A percentile compares a stretch with the other conserved stretches of the same genome.
These are phyloP conservation scores for Chionomys nivalis DNA, from an alignment of 2,113 vertebrate genomes.

Conservation along the genomic window DNA sequence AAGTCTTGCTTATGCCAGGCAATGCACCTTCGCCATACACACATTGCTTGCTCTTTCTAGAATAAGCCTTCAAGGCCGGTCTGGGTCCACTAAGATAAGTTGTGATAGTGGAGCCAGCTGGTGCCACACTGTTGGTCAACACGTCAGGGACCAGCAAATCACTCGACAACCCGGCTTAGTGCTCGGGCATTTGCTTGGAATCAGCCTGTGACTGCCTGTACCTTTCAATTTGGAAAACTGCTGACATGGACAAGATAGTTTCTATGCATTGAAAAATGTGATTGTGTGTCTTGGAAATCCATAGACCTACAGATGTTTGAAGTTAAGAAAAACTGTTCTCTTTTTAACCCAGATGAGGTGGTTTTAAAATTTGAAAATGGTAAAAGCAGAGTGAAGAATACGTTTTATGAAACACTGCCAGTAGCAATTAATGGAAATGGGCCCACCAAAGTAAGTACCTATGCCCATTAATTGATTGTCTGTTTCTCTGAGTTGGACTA, in stretches of 20 bases:
- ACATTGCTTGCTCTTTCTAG: not conserved
- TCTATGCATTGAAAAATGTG: not conserved
- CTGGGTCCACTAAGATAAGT: not conserved
- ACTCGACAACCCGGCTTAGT: not conserved
- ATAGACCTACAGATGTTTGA: not conserved
- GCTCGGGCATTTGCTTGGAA: not conserved
- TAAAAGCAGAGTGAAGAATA: slow-evolving; percentile 93
- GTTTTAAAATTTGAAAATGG: slow-evolving; percentile 95
- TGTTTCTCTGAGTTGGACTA: not conserved
- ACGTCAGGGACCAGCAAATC: not conserved
- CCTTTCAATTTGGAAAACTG: not conserved
- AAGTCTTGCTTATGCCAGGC: not conserved
- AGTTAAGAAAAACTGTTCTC: not conserved
- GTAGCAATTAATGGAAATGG: slow-evolving; percentile 94
- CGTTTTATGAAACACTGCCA: slow-evolving; percentile 93
- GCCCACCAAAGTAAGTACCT: slow-evolving; percentile 94
- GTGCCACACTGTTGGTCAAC: not conserved
- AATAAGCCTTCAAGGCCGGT: not conserved
- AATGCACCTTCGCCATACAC: not conserved
- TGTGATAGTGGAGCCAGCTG: not conserved
- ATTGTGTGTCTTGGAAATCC: not conserved
- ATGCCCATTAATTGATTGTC: not conserved
- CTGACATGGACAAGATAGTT: not conserved
- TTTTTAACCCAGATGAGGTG: slow-evolving; percentile 92
- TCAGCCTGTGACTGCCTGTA: fast-evolving